Conservation (phyloP, 2,888 invertebrate species). For the Heliconius aoede region DNA sequence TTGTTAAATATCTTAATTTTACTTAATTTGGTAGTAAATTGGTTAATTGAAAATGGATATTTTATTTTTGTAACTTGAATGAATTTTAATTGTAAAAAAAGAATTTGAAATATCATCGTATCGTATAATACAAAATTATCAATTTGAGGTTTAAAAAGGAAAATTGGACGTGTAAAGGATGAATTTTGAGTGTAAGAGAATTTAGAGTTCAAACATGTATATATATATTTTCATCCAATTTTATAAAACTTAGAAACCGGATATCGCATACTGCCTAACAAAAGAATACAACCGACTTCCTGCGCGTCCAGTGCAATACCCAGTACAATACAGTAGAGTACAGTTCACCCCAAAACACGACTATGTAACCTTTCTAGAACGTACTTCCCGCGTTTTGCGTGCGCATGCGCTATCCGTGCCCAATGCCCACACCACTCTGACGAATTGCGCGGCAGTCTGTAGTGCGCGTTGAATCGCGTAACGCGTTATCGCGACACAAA, state of each 20-base stretch:
- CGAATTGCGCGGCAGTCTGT: conserved; percentile 74
- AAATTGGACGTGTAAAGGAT: too few species aligned
- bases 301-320: conserved; percentile 43
- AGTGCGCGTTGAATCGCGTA: conserved; percentile 67
- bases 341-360: conserved; percentile 20
- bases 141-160: too few species aligned
- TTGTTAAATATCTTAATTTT: too few species aligned
- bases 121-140: too few species aligned
- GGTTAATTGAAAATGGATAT: too few species aligned
- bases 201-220: too few species aligned
- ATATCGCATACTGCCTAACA: conserved; percentile 28
- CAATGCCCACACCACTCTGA: conserved; percentile 65
- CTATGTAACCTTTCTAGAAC: conserved; percentile 67
- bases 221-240: neutral
- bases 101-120: too few species aligned
- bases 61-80: too few species aligned
- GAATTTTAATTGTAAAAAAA: too few species aligned
- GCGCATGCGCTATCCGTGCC: conserved; percentile 71
- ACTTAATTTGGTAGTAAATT: too few species aligned
- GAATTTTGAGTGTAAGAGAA: too few species aligned
- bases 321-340: conserved; percentile 43
- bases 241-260: neutral
- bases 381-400: conserved; percentile 71
- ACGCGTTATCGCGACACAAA: conserved; percentile 58
- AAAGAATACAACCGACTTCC: conserved; percentile 45